phyloP scores from a whole-genome alignment of 2,113 vertebrate genomes.

The Melozone crissalis region DNA sequence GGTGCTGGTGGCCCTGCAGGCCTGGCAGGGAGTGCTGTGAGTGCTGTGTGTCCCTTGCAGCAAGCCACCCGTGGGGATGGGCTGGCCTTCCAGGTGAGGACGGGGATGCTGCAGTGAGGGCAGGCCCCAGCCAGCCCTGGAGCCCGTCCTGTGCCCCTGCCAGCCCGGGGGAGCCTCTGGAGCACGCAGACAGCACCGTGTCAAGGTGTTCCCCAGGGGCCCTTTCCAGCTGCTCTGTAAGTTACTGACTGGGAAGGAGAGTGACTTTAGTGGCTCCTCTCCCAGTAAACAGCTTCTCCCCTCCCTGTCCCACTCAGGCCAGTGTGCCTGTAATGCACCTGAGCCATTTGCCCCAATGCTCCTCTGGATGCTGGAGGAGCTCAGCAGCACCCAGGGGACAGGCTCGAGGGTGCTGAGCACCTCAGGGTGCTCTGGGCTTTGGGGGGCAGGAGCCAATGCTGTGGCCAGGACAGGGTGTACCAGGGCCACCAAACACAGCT shows the following conservation, averaged over 20 bases:
- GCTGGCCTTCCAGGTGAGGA: constrained; percentile 86
- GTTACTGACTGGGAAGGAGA: neutral
- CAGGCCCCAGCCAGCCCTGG: neutral
- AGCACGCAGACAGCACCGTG: fast-evolving
- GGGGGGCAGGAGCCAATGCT: neutral
- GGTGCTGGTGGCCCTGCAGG: neutral
- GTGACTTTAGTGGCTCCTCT: neutral
- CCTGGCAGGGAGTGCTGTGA: neutral
- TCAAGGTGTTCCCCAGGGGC: neutral
- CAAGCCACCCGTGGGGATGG: constrained; percentile 89
- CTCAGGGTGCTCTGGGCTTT: neutral
- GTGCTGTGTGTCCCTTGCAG: constrained; percentile 54
- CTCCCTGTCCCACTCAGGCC: neutral
- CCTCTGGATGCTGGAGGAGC: neutral
- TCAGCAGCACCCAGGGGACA: neutral
- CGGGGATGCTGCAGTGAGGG: constrained; percentile 76
- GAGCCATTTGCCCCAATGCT: fast-evolving
- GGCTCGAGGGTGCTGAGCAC: neutral
- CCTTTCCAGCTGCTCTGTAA: neutral
- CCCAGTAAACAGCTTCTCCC: neutral
- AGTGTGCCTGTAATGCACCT: neutral
- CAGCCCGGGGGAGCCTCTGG: neutral
- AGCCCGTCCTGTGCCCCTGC: neutral
- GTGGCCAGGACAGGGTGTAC: neutral
- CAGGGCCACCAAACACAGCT: neutral